Conservation (phyloP, 2,113 vertebrate species). For the Garra rufa region DNA sequence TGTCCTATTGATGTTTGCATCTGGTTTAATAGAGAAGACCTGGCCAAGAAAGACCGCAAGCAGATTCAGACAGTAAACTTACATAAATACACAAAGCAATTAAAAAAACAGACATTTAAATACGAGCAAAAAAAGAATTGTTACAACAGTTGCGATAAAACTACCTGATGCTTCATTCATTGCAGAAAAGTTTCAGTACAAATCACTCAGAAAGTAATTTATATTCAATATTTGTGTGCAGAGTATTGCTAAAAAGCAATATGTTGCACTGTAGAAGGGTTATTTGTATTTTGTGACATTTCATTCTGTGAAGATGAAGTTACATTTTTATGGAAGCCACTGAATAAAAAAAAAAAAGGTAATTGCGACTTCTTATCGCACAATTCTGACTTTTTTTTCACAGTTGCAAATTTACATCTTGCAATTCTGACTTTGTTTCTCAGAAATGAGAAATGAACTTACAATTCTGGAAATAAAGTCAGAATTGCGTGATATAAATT, state of each 20-base stretch:
- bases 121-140: background rate
- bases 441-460: too few relatives aligned
- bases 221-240: background rate
- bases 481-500: too few relatives aligned
- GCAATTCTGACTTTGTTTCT: too few relatives aligned
- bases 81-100: background rate
- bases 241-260: background rate
- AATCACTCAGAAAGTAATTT: background rate
- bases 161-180: background rate
- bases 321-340: too few relatives aligned
- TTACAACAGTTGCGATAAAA: background rate
- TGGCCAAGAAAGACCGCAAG: background rate
- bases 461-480: too few relatives aligned
- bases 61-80: background rate
- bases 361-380: too few relatives aligned
- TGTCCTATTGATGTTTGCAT: too few relatives aligned
- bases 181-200: background rate
- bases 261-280: background rate
- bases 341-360: too few relatives aligned
- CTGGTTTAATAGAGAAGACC: background rate
- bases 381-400: too few relatives aligned
- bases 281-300: background rate
- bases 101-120: background rate
- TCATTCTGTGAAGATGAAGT: too few relatives aligned
- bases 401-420: too few relatives aligned